Base-by-base conservation (phyloP, 1,140 invertebrate species). In the Meloidogyne floridensis region DNA sequence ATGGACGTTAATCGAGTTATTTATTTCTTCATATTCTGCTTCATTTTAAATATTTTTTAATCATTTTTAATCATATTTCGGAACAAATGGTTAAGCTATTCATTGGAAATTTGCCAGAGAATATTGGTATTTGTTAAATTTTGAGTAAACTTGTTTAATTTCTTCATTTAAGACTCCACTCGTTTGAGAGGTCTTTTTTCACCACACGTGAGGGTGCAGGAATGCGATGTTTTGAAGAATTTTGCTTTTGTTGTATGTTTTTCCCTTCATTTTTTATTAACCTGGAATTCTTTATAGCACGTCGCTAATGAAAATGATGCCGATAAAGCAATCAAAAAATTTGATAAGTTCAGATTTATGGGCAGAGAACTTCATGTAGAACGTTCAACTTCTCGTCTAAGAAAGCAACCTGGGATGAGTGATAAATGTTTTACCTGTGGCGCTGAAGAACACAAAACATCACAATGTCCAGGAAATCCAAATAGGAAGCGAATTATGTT, bases 151-250 rank as follows among this genome's bases (percentile, higher is more conserved):
- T 18, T 65, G 7, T 65, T n/a, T 6, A 7, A n/a, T 65, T 65
- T 59, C 8, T n/a, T 18, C 7, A 5, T 77, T 18, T 5, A 20
- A 77, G 87, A 89, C 75, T 87, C 87, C 0, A 77, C 82, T 73
- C 84, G 83, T 13, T 83, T 89, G 15, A 72, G 82, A 43, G 86
- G 88, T 73, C 81, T 89, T 5, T 89, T 89, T 76, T 78, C 84
- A 11, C 82, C 82, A 42, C 82, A 86, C 75, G 86, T 87, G 15
- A 78, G 85, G n/a, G 88, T 90, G n/a, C 87, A 86, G 9, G 87
- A 90, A 59, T 89, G 87, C 70, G 87, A 89, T 76, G 89, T 89
- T 11, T 75, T 89, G 9, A 89, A 89, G 72, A 89, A 90, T 80
- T 88, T 86, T 74, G 87, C 87, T 8, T 88, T 89, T 77, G 86